A percentile compares a stretch with the other conserved stretches of the same genome.
Evolutionary conservation across 2,797 vertebrate species (phyloP).

Genomic region (Emys orbicularis): DNA sequence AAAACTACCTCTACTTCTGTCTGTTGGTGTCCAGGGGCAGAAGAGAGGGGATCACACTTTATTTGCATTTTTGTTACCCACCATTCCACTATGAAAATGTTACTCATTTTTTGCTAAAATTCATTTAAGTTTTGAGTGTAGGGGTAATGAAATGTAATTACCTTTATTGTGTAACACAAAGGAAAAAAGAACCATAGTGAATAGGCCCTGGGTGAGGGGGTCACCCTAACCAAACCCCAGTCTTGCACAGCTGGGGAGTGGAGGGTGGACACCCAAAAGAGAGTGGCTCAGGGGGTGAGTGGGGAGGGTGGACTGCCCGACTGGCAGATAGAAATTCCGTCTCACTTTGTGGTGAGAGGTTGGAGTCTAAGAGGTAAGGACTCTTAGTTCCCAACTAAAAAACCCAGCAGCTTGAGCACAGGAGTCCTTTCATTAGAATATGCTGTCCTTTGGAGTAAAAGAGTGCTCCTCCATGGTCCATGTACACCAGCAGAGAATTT

Average conservation of each 20-base stretch:
- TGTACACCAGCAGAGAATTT: not conserved
- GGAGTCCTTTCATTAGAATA: not conserved
- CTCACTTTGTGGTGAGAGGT: too few relatives aligned
- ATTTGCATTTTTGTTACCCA: not conserved
- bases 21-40: not conserved
- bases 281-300: not conserved
- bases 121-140: not conserved
- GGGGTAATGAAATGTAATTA: not conserved
- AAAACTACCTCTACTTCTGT: not conserved
- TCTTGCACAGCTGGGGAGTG: not conserved
- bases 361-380: too few relatives aligned
- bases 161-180: not conserved
- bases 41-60: not conserved
- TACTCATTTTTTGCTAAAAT: not conserved
- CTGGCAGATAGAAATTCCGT: too few relatives aligned
- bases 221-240: not conserved
- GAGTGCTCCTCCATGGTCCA: not conserved
- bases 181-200: not conserved
- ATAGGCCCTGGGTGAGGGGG: not conserved
- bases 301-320: not conserved
- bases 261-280: not conserved
- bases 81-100: not conserved
- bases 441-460: accelerated
- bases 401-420: not conserved
- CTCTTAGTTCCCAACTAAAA: not conserved